These are phyloP conservation scores for Parazoanthus swiftii DNA, from an alignment of 92 coral and sea anemone species.

Conservation along the genomic window DNA sequence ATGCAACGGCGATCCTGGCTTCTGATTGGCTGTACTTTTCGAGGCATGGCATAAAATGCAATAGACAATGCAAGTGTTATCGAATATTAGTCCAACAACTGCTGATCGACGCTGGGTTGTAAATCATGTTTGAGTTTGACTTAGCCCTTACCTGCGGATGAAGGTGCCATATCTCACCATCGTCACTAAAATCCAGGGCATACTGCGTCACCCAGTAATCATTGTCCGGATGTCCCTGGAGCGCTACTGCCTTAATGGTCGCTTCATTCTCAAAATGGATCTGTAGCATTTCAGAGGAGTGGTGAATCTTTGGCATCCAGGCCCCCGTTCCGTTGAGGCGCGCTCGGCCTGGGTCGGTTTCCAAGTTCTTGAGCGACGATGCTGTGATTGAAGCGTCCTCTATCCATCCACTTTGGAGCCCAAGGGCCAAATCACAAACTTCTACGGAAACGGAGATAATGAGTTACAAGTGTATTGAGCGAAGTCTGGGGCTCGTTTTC, in stretches of 20 bases:
- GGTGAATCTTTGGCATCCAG: slow-evolving; percentile 78
- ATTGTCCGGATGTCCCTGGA: slow-evolving; percentile 77
- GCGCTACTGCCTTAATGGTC: slow-evolving; percentile 68
- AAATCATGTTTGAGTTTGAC: too few relatives aligned
- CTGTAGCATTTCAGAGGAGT: slow-evolving; percentile 68
- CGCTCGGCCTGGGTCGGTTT: slow-evolving; percentile 80
- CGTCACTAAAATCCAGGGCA: slow-evolving; percentile 63
- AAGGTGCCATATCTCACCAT: slow-evolving; percentile 63
- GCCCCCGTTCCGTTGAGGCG: slow-evolving; percentile 83
- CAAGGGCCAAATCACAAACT: slow-evolving; percentile 61
- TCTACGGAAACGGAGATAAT: not conserved
- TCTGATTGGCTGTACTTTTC: too few relatives aligned
- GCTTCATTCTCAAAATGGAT: slow-evolving; percentile 64
- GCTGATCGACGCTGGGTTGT: too few relatives aligned
- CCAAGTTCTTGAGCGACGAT: slow-evolving; percentile 59
- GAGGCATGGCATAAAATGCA: too few relatives aligned
- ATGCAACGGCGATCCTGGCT: too few relatives aligned
- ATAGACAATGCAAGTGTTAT: too few relatives aligned
- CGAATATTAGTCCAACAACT: too few relatives aligned
- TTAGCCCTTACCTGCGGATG: slow-evolving; percentile 59
- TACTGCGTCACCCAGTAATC: slow-evolving; percentile 76
- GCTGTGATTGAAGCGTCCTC: slow-evolving; percentile 75
- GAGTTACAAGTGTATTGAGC: too few relatives aligned
- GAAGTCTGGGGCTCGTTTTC: too few relatives aligned
- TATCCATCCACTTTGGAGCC: slow-evolving; percentile 77